Conservation (phyloP, 2,888 invertebrate genomes). For the Tiphia femorata region DNA sequence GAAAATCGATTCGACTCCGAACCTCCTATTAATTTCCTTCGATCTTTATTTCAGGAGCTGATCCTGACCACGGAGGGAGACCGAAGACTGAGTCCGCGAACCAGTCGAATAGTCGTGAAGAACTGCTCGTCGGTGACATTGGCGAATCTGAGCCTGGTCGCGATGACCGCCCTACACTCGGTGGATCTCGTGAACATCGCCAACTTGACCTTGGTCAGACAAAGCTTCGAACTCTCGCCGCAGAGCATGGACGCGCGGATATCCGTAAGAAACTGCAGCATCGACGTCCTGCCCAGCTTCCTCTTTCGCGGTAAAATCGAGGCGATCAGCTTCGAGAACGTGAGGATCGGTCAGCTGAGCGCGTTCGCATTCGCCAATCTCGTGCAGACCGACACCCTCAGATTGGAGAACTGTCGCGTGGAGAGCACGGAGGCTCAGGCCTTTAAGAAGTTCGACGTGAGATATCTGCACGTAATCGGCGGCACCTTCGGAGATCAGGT, state of each 20-base stretch:
- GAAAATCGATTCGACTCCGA: background rate
- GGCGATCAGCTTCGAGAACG: constrained; percentile 76
- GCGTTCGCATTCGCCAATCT: constrained; percentile 84
- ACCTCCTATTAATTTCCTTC: background rate
- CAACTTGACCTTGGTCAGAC: constrained; percentile 73
- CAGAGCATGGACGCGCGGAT: constrained; percentile 59
- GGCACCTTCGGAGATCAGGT: constrained; percentile 73
- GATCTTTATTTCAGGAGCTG: constrained; percentile 71
- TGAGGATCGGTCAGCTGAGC: constrained; percentile 74
- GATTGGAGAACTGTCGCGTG: constrained; percentile 75
- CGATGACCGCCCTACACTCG: constrained; percentile 75
- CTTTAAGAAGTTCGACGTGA: constrained; percentile 83
- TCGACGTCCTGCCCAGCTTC: constrained; percentile 70
- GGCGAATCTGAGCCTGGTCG: constrained; percentile 70
- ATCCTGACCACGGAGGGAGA: constrained; percentile 73
- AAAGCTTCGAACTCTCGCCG: constrained; percentile 60
- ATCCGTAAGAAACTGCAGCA: constrained; percentile 67
- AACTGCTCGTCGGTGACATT: constrained; percentile 72
- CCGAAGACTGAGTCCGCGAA: constrained; percentile 71
- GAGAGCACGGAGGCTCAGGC: constrained; percentile 78
- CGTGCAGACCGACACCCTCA: constrained; percentile 75
- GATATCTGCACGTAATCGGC: constrained; percentile 76
- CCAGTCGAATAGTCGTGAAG: constrained; percentile 75
- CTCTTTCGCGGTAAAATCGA: constrained; percentile 81
- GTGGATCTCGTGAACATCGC: constrained; percentile 76